phyloP scores from a whole-genome alignment of 2,113 vertebrate species.

The Polyodon spathula region DNA sequence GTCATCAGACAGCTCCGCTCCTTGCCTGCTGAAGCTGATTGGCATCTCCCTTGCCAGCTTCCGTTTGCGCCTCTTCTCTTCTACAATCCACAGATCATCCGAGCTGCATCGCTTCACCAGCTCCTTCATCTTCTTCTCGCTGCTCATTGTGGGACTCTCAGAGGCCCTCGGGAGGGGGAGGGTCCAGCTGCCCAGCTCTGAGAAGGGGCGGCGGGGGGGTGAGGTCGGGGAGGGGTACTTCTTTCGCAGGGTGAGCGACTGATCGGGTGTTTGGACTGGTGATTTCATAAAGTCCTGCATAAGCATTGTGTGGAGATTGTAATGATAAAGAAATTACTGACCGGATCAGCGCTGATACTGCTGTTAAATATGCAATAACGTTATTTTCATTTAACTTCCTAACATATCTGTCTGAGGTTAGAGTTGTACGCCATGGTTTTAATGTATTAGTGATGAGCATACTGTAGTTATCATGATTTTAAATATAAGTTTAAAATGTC shows the following conservation, averaged over 20 bases:
- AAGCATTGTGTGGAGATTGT: constrained; percentile 39
- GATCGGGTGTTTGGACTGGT: constrained; percentile 35
- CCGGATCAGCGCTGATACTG: too few species aligned
- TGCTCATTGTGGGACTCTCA: constrained; percentile 28
- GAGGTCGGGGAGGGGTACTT: constrained; percentile 28
- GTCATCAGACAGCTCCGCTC: constrained; percentile 30
- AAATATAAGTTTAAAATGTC: too few species aligned
- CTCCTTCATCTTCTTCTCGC: constrained; percentile 27
- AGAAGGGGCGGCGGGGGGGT: constrained; percentile 21
- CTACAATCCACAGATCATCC: constrained; percentile 73
- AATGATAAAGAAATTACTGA: constrained; percentile 24
- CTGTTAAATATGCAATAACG: too few species aligned
- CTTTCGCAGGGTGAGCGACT: constrained; percentile 27
- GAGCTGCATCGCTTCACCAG: constrained; percentile 46
- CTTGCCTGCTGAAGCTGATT: constrained; percentile 39
- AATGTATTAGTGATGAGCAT: too few species aligned
- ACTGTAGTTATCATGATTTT: too few species aligned
- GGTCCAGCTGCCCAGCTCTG: constrained; percentile 26
- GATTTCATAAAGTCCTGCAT: constrained; percentile 35
- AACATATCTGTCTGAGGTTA: too few species aligned
- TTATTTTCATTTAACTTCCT: too few species aligned
- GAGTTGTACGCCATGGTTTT: too few species aligned
- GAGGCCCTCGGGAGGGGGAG: constrained; percentile 32
- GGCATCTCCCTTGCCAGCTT: constrained; percentile 45
- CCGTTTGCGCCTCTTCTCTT: constrained; percentile 56